A percentile compares a stretch with the other conserved stretches of the same genome.
phyloP scores from a whole-genome alignment of 2,888 invertebrate genomes.

The Trissolcus japonicus region DNA sequence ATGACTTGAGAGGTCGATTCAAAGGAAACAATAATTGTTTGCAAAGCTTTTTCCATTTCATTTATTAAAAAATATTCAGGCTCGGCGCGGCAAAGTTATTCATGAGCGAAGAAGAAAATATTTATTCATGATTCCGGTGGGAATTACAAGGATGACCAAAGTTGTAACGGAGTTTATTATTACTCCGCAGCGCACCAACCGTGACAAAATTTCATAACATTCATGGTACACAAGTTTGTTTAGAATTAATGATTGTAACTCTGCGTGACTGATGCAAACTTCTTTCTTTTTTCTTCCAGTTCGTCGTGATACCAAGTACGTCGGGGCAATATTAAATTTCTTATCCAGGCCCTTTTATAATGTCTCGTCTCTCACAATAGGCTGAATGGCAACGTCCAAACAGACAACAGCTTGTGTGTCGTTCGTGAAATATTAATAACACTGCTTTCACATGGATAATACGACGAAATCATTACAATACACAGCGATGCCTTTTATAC shows the following conservation, averaged over 20 bases:
- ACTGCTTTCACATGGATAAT: constrained; percentile 33
- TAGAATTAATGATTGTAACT: constrained; percentile 31
- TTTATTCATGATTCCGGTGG: no score
- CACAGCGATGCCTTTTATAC: constrained; percentile 36
- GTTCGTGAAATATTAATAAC: constrained; percentile 51
- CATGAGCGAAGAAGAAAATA: no score
- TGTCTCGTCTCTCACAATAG: constrained; percentile 38
- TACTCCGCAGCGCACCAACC: no score
- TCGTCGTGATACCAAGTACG: constrained; percentile 13
- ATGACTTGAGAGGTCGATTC: no score
- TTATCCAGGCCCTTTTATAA: constrained; percentile 45
- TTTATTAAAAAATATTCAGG: no score
- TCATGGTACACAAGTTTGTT: not conserved
- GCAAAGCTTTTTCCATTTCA: no score
- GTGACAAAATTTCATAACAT: not conserved
- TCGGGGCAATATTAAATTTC: constrained; percentile 44
- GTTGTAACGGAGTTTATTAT: no score
- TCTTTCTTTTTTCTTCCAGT: constrained; percentile 16
- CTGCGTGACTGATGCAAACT: constrained; percentile 2
- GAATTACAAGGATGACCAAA: no score
- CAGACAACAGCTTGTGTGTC: constrained; percentile 38
- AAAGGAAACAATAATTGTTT: no score
- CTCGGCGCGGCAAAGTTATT: no score
- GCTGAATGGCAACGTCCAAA: constrained; percentile 45
- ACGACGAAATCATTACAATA: constrained; percentile 40